A percentile compares a stretch with the other conserved stretches of the same genome.
Evolutionary conservation across 30 jellyfish, hydroid and myxozoan species (phyloP).

Genomic region (Clytia hemisphaerica): DNA sequence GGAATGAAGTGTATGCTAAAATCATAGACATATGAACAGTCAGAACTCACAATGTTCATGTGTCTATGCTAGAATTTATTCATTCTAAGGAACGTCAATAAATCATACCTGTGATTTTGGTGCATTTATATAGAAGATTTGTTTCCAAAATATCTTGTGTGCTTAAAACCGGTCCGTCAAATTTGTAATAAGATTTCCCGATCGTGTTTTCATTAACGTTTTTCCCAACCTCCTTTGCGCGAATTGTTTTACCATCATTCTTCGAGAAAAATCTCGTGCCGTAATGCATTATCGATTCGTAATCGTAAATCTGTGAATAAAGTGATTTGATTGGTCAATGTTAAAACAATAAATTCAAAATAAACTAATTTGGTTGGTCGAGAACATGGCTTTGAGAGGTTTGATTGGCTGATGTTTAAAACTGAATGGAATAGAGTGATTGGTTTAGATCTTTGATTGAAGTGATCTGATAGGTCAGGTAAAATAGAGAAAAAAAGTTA

Average conservation of each 20-base stretch:
- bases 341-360: too few relatives aligned
- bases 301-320: slow-evolving; percentile 62
- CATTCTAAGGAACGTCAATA: not conserved
- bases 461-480: not conserved
- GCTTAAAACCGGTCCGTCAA: slow-evolving; percentile 75
- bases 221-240: slow-evolving; percentile 35
- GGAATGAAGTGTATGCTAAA: too few relatives aligned
- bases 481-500: not conserved
- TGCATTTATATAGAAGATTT: slow-evolving; percentile 82
- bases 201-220: slow-evolving; percentile 51
- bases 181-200: slow-evolving; percentile 67
- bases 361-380: too few relatives aligned
- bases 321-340: too few relatives aligned
- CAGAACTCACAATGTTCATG: not conserved
- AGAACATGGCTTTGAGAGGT: too few relatives aligned
- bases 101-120: slow-evolving; percentile 46
- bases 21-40: not conserved
- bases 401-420: too few relatives aligned
- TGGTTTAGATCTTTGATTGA: not conserved
- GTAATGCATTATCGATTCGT: slow-evolving; percentile 88
- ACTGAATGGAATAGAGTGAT: not conserved
- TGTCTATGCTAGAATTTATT: not conserved
- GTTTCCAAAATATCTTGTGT: slow-evolving; percentile 66
- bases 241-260: slow-evolving; percentile 80
- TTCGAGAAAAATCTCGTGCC: slow-evolving; percentile 80